Base-by-base conservation (phyloP, 2,888 invertebrate genomes). In the Zaprionus bogoriensis region DNA sequence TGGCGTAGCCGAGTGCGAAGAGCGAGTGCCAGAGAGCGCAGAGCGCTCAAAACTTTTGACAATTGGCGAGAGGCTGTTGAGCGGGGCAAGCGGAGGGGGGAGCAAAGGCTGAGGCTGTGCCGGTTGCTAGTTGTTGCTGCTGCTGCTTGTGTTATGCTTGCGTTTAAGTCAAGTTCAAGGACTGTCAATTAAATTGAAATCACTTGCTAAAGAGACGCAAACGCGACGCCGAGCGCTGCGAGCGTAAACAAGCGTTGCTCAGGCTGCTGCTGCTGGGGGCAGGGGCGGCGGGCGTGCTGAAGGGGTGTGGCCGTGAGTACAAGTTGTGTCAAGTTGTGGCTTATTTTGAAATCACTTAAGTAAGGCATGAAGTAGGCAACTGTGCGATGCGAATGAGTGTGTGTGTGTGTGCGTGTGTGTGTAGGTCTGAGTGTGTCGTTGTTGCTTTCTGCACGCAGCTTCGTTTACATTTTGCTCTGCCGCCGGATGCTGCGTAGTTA, bases 111-210 rank as follows among this genome's bases (percentile, higher is more conserved):
- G 41, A 59, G 28, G 50, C 60, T 47, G 69, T 53, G 75, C 71
- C 71, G 68, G 72, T 27, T 61, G 65, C n/a, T 28, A 27, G 10
- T 23, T 58, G 10, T 19, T 41, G 30, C 17, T 51, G 19, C 28
- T 53, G 19, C n/a, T 54, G 25, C 22, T 45, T 27, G 36, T 52
- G 60, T 32, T 12, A 55, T 76, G 83, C 70, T 77, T 78, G 82
- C 85, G 80, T 86, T 80, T 80, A 88, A 87, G 87, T 87, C 88
- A 88, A 87, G 88, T 88, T 87, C 88, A 84, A 87, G 87, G 87
- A 87, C 87, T 88, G 85, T 85, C 87, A 87, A 87, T 88, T 89
- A 79, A 88, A 87, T 89, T 85, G 82, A 88, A 83, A 83, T 83
- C 86, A 86, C 78, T 83, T 83, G 83, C 84, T 81, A 67, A 83